Base-by-base conservation (phyloP, 2,888 invertebrate genomes). In the Poecilobothrus nobilitatus region DNA sequence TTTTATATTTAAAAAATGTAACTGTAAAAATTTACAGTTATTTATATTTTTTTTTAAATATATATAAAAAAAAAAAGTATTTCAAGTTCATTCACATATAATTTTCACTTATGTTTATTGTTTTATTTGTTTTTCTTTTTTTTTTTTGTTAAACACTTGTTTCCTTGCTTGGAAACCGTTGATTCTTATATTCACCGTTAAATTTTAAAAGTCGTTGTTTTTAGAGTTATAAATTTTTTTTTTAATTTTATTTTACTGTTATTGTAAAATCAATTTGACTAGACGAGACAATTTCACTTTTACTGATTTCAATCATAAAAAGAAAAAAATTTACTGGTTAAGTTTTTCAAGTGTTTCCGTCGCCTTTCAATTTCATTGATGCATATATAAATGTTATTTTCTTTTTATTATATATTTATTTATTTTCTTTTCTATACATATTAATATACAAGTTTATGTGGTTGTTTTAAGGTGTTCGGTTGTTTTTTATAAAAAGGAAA, bases 321-420 rank as follows among this genome's bases (percentile, higher is more conserved):
- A n/a, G 6, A 53, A 8, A 53, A 15, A 53, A 18, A 15, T 53
- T 53, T 53, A 53, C 9, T 15, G 6, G 15, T 53, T 53, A 6
- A 27, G 7, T 53, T 53, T 18, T 53, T n/a, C 18, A 53, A 53
- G 64, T 37, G 70, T 66, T 64, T 33, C 68, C 67, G 70, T 67
- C 71, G 70, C 64, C 41, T 61, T 61, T 66, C 53, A 66, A 65
- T 66, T 41, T 63, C 12, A 18, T 21, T 21, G 37, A 10, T 33
- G 63, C 12, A 22, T 41, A 18, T 21, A 64, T 12, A 21, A 10
- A 64, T 64, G 1, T 63, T 63, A 18, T 21, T 9, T 63, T 63
- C 3, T 21, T 63, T 63, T 63, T 63, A 18, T 63, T 63, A 22
- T 63, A 5, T 22, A 27, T 18, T 27, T 27, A 27, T 27, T 27